These are phyloP conservation scores for Tor tambroides DNA, from an alignment of 2,113 vertebrate species.

Conservation along the genomic window DNA sequence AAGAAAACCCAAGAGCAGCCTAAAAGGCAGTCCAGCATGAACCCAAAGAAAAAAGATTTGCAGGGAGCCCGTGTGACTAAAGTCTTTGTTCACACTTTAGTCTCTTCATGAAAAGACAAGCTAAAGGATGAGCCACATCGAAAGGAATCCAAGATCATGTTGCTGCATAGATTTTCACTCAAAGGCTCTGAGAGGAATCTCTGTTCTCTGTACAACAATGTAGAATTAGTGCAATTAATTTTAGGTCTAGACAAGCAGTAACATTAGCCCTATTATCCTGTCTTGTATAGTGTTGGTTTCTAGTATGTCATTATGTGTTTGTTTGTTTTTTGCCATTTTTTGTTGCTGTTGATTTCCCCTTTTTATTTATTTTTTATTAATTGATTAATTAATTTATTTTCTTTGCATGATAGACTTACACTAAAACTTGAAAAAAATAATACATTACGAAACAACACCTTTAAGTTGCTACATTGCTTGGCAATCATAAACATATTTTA, in stretches of 20 bases:
- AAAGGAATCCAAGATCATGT: conserved; percentile 43
- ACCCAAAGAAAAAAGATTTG: background rate
- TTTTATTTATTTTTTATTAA: background rate
- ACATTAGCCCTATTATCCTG: background rate
- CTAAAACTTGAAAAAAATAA: too few relatives aligned
- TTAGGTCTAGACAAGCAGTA: background rate
- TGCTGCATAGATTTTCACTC: conserved; percentile 17
- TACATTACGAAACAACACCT: too few relatives aligned
- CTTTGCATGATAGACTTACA: too few relatives aligned
- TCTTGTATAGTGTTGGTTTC: background rate
- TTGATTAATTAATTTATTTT: too few relatives aligned
- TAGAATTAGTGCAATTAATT: background rate
- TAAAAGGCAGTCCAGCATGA: background rate
- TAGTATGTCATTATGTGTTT: background rate
- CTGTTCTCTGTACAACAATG: conserved; percentile 2
- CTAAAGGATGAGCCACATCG: conserved; percentile 33
- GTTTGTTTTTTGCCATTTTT: background rate
- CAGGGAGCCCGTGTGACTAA: conserved; percentile 24
- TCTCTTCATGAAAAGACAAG: conserved; percentile 42
- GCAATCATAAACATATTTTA: background rate
- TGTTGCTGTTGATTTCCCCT: too few relatives aligned
- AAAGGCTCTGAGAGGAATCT: background rate
- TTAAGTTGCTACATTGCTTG: too few relatives aligned
- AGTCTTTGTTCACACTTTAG: conserved; percentile 42
- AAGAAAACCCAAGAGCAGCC: background rate